phyloP scores from a whole-genome alignment of 2,888 invertebrate species.

The Oscheius sp. region DNA sequence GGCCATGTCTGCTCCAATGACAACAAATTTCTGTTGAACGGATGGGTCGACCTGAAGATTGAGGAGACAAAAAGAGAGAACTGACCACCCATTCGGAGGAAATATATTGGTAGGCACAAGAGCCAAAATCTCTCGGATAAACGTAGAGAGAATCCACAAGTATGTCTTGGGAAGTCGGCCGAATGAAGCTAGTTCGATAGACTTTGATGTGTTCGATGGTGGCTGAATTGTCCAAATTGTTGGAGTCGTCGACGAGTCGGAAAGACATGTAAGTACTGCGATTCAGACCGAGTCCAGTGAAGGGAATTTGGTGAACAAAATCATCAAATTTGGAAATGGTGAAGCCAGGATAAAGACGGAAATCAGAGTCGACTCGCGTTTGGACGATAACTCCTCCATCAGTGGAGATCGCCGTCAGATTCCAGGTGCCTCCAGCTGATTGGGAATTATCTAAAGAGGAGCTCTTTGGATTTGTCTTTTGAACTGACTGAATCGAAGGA shows the following conservation, averaged over 20 bases:
- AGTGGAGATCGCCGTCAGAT: background rate
- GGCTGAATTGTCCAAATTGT: slow-evolving; percentile 16
- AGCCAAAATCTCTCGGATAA: slow-evolving; percentile 32
- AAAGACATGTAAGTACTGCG: slow-evolving; percentile 38
- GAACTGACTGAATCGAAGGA: slow-evolving; percentile 4
- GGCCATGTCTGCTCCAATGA: slow-evolving; percentile 35
- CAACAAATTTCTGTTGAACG: slow-evolving; percentile 35
- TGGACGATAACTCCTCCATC: background rate
- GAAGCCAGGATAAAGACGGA: slow-evolving; percentile 15
- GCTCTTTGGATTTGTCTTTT: background rate
- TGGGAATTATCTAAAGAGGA: background rate
- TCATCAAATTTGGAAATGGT: slow-evolving; percentile 9
- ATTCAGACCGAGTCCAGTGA: slow-evolving; percentile 19
- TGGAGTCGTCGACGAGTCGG: slow-evolving; percentile 36
- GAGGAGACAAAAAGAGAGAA: background rate
- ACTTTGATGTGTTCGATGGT: background rate
- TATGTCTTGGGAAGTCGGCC: background rate
- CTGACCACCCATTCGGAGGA: slow-evolving; percentile 26
- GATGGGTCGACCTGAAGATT: background rate
- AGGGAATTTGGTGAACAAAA: slow-evolving; percentile 24
- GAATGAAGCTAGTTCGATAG: background rate
- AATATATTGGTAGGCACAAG: slow-evolving; percentile 46
- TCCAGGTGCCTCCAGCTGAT: background rate
- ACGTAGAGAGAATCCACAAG: background rate
- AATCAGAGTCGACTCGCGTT: background rate